These are phyloP conservation scores for Sinentomon sp. DNA, from an alignment of 2,888 invertebrate species.

Conservation along the genomic window DNA sequence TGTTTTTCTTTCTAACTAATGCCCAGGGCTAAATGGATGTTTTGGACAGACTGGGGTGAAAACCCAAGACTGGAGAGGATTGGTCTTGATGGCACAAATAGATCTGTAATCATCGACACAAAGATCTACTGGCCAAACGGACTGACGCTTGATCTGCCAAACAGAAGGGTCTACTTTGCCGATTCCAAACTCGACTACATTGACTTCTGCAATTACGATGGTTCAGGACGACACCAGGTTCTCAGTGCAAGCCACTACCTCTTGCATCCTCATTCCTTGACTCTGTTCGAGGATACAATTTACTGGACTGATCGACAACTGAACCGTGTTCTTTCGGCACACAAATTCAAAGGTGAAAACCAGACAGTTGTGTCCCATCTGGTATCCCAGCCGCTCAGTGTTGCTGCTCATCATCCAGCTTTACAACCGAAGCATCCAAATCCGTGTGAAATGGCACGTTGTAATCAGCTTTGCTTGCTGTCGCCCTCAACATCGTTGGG, in stretches of 20 bases:
- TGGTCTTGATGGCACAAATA: slow-evolving; percentile 78
- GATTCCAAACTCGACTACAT: slow-evolving; percentile 93
- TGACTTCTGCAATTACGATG: slow-evolving; percentile 91
- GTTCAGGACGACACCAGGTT: slow-evolving; percentile 63
- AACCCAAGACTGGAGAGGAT: slow-evolving; percentile 83
- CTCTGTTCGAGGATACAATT: slow-evolving; percentile 79
- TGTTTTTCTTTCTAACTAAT: slow-evolving; percentile 10
- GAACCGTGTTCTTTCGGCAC: slow-evolving; percentile 34
- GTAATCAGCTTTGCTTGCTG: slow-evolving; percentile 72
- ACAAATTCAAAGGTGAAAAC: slow-evolving; percentile 31
- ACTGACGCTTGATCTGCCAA: slow-evolving; percentile 78
- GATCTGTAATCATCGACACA: slow-evolving; percentile 57
- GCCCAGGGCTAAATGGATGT: slow-evolving; percentile 47
- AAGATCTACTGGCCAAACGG: slow-evolving; percentile 98
- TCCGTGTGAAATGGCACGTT: slow-evolving; percentile 45
- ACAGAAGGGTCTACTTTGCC: slow-evolving; percentile 78
- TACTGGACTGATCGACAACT: slow-evolving; percentile 91
- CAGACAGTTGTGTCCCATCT: slow-evolving; percentile 81
- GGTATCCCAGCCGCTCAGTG: slow-evolving; percentile 78
- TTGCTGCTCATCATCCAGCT: slow-evolving; percentile 82
- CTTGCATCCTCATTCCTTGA: slow-evolving; percentile 78
- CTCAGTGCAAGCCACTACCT: slow-evolving; percentile 68
- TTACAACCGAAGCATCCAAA: slow-evolving; percentile 51
- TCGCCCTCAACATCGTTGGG: slow-evolving; percentile 40
- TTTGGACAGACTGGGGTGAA: slow-evolving; percentile 99